Evolutionary conservation across 2,113 vertebrate species (phyloP), one percentile per base, ranked within the genome.

Genomic region (Tylochromis polylepis): DNA sequence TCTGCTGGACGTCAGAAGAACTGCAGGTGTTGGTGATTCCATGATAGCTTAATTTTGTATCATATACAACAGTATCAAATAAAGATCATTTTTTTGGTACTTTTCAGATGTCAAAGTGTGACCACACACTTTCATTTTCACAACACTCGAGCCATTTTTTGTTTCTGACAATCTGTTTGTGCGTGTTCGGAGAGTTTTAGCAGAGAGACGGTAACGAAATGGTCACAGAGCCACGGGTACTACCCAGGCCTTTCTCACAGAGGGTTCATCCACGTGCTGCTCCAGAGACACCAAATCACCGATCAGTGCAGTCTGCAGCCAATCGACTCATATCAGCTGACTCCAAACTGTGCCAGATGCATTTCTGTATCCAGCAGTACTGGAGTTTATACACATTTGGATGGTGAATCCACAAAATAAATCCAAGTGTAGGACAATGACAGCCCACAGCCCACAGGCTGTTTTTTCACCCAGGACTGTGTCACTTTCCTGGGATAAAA

Each of bases 221-320:
- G 15, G 5, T 29, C 15, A 72, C 41, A 18, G 67, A 72, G 3
- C 41, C 41, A 18, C 5, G 2, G 5, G 24, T 0, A 11, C 5
- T 2, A 29, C 67, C 41, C 16, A 15, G 67, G 5, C 36, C 4
- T 43, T 41, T 4, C 14, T 24, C 14, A 51, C 16, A 4, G 5
- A 18, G 22, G 41, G 9, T 1, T 4, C 67, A 18, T 18, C 22
- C 41, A 31, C 20, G 9, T 51, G 24, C 43, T 75, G 43, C 43
- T 49, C 70, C 43, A 51, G 11, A 51, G 70, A 51, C 41, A 51
- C 43, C 70, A 31, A 20, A 51, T n/a, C 46, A 51, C 43, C 46
- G 29, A 1, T 75, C 11, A 51, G 3, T 51, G 70, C 70, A 65
- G 60, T 65, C 20, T 65, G 34, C 5, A 75, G 41, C 22, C 2